Evolutionary conservation across 2,113 vertebrate genomes (phyloP).

Genomic region (Corydoras sp.): DNA sequence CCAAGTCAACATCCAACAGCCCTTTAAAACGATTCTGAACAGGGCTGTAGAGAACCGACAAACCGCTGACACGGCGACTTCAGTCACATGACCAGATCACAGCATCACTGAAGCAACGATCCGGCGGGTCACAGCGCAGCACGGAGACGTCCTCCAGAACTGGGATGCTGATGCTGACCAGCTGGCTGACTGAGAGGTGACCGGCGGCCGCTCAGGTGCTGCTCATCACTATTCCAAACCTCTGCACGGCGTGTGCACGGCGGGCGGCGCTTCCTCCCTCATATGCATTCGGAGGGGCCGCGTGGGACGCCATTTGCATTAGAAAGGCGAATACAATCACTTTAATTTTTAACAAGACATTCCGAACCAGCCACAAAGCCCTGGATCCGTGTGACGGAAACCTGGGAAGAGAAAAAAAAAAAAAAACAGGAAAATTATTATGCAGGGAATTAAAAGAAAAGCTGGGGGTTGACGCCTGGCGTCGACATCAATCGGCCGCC

Average conservation of each 20-base stretch:
- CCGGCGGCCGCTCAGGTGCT: constrained; percentile 57
- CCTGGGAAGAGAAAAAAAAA: constrained; percentile 38
- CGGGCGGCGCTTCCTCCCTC: constrained; percentile 48
- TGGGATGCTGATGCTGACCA: constrained; percentile 53
- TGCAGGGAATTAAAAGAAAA: constrained; percentile 47
- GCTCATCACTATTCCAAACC: constrained; percentile 35
- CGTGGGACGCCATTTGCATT: constrained; percentile 70
- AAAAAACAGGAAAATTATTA: constrained; percentile 39
- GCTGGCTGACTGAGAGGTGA: constrained; percentile 65
- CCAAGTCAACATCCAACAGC: too few relatives aligned
- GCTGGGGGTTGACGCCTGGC: constrained; percentile 42
- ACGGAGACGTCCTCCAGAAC: neutral
- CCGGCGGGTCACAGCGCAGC: neutral
- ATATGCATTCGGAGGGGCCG: constrained; percentile 56
- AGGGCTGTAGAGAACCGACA: too few relatives aligned
- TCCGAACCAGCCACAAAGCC: constrained; percentile 66
- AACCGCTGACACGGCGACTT: too few relatives aligned
- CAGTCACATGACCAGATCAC: too few relatives aligned
- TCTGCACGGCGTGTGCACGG: constrained; percentile 27
- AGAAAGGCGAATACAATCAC: constrained; percentile 58
- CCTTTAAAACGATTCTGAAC: too few relatives aligned
- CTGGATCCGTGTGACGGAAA: constrained; percentile 58
- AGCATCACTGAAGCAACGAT: neutral
- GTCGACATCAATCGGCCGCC: constrained; percentile 54
- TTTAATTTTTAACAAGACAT: constrained; percentile 78